Conservation (phyloP, 2,113 vertebrate genomes). For the Opisthocomus hoazin region DNA sequence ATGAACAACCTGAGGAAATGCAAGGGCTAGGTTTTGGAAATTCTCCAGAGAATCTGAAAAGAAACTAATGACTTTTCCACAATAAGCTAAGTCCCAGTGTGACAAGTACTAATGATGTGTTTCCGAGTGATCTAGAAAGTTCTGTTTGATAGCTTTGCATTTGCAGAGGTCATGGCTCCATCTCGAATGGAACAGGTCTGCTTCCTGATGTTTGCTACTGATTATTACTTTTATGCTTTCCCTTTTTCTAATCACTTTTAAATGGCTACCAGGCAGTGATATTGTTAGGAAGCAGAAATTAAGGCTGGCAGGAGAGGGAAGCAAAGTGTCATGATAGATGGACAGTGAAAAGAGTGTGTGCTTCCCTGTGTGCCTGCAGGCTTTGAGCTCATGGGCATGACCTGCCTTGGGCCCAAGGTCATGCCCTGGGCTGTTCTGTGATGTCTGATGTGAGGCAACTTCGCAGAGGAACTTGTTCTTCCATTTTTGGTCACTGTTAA, state of each 20-base stretch:
- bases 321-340: neutral
- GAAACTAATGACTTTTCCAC: conserved; percentile 49
- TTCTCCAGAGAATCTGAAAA: conserved; percentile 26
- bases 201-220: conserved; percentile 28
- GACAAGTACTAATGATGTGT: conserved; percentile 29
- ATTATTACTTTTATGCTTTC: neutral
- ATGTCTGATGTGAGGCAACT: neutral
- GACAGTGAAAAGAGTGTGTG: neutral
- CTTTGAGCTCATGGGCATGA: neutral
- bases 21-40: conserved; percentile 32
- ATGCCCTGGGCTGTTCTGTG: neutral
- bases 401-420: neutral
- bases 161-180: conserved; percentile 11
- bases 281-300: neutral
- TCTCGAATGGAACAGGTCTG: neutral
- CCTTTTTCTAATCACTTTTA: neutral
- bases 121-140: conserved; percentile 25
- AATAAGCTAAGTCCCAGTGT: conserved; percentile 22
- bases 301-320: neutral
- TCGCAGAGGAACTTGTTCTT: neutral
- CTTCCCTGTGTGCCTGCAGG: neutral
- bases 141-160: conserved; percentile 15
- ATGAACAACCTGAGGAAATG: neutral
- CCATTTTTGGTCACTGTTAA: neutral
- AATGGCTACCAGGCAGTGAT: neutral